phyloP scores from a whole-genome alignment of 2,888 invertebrate species.

The Fissipunctia ypsillon region DNA sequence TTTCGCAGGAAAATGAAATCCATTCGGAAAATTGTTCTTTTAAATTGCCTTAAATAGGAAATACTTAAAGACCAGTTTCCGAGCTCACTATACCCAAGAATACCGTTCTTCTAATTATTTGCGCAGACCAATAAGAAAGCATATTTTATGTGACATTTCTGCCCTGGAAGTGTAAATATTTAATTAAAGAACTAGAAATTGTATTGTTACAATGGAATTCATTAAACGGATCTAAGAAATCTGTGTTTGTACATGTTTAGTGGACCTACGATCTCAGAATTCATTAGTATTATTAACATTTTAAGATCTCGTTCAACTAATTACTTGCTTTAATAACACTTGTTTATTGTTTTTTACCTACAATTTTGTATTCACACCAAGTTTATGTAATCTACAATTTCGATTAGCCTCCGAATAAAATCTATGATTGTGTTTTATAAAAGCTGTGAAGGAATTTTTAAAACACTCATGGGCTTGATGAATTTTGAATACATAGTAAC shows the following conservation, averaged over 20 bases:
- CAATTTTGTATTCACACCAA: not conserved
- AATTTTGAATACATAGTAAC: not conserved
- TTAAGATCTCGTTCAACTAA: conserved; percentile 18
- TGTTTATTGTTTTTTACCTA: conserved; percentile 3
- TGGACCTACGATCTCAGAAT: conserved; percentile 21
- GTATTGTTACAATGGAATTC: conserved; percentile 32
- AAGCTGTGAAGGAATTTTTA: not conserved
- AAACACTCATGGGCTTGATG: not conserved
- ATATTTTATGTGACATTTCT: conserved; percentile 41
- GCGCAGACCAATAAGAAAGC: conserved; percentile 24
- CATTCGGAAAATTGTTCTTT: not conserved
- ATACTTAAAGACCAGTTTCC: conserved; percentile 6
- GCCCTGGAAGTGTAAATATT: conserved; percentile 39
- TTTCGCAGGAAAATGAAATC: not conserved
- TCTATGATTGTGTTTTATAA: not conserved
- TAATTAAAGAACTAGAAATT: conserved; percentile 44
- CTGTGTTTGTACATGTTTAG: conserved; percentile 21
- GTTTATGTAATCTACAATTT: conserved; percentile 12
- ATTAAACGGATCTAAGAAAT: conserved; percentile 45
- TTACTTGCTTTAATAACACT: conserved; percentile 2
- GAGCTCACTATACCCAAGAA: conserved; percentile 13
- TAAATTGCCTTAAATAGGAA: conserved; percentile 1
- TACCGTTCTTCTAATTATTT: conserved; percentile 21
- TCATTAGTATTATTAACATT: conserved; percentile 20
- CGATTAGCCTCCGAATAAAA: not conserved